A percentile compares a stretch with the other conserved stretches of the same genome.
These are phyloP conservation scores for Siniperca scherzeri DNA, from an alignment of 2,797 vertebrate species.

Conservation along the genomic window DNA sequence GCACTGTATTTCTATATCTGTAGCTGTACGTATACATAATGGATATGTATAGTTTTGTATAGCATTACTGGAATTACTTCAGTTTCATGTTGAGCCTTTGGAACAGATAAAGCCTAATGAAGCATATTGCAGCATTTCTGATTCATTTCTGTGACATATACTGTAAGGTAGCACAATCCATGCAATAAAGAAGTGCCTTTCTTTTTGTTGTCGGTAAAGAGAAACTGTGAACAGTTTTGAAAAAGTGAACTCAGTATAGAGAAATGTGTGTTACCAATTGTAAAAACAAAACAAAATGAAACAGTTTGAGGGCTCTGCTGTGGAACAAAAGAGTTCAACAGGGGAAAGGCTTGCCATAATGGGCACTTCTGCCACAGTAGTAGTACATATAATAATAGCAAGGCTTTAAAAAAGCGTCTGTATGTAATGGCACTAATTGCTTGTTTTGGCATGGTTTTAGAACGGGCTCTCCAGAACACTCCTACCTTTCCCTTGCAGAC, in stretches of 20 bases:
- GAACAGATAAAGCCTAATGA: neutral
- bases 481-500: slow-evolving; percentile 60
- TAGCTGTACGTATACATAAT: no score
- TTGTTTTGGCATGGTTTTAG: slow-evolving; percentile 66
- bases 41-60: neutral
- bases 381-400: slow-evolving; percentile 30
- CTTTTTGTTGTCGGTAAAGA: neutral
- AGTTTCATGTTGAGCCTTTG: neutral
- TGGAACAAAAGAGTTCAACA: slow-evolving; percentile 38
- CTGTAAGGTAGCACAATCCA: neutral
- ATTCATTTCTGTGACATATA: no score
- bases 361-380: slow-evolving; percentile 13
- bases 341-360: slow-evolving; percentile 29
- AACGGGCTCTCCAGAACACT: slow-evolving; percentile 67
- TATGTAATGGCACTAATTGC: slow-evolving; percentile 50
- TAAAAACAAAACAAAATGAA: neutral
- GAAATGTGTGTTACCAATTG: neutral
- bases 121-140: neutral
- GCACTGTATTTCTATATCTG: neutral
- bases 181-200: neutral
- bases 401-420: slow-evolving; percentile 19
- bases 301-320: neutral
- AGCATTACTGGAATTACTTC: neutral
- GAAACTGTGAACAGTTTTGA: neutral
- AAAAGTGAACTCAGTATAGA: neutral